Conservation (phyloP, 2,113 vertebrate genomes). For the Ictalurus punctatus region DNA sequence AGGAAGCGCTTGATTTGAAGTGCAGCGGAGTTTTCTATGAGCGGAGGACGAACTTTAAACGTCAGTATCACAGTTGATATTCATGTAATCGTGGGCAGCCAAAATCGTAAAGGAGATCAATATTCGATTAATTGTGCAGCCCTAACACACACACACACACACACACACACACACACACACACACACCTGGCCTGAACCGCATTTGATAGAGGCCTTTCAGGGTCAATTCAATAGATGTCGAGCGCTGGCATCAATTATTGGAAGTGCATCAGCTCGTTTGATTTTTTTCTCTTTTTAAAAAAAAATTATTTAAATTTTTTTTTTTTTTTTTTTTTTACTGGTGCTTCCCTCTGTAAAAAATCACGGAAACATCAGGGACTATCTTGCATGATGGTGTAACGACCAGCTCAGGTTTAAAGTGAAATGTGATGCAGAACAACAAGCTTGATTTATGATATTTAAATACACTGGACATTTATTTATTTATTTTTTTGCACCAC, state of each 20-base stretch:
- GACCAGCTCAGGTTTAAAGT: background rate
- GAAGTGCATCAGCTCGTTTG: constrained; percentile 39
- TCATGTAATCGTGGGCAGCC: no score
- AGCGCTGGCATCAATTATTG: constrained; percentile 43
- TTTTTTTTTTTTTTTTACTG: background rate
- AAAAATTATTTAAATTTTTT: no score
- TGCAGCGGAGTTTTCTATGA: no score
- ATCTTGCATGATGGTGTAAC: background rate
- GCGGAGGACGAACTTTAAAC: no score
- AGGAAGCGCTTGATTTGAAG: no score
- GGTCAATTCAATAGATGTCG: constrained; percentile 36
- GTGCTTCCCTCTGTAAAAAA: background rate
- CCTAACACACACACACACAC: background rate
- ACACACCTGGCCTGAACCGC: constrained; percentile 30
- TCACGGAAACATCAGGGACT: background rate
- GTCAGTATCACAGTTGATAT: no score
- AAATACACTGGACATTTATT: background rate
- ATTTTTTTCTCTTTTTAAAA: no score
- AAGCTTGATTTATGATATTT: constrained; percentile 1
- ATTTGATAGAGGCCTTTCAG: constrained; percentile 10
- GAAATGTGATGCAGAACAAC: background rate
- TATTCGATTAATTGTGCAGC: no score
- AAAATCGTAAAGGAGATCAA: no score
- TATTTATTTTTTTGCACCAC: background rate
- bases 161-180: background rate